Base-by-base conservation (phyloP, 2,797 vertebrate species). In the Melanogrammus aeglefinus region DNA sequence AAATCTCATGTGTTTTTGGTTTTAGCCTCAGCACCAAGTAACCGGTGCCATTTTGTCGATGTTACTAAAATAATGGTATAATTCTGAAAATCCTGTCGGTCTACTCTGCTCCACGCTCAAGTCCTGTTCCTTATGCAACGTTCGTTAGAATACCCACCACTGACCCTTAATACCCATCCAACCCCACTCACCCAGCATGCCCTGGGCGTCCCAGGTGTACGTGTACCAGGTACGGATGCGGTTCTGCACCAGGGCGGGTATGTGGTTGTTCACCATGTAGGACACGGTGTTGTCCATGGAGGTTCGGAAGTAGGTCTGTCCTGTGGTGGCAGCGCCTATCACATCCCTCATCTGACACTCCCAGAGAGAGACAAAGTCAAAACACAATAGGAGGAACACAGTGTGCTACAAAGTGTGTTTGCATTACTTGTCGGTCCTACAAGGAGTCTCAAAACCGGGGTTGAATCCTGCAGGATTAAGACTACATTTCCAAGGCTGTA, bases 181-280 rank as follows among this genome's bases (percentile, higher is more conserved):
- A 2, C 38, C 7, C 8, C 74, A 86, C 94, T 93, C 91, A 99
- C 97, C 97, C 79, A 99, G 87, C 95, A 98, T 97, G 91, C 96
- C 96, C 88, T 99, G 97, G 6, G 96, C 97, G 3, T 95, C 94
- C 97, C 97, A 99, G 1, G 96, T 98, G 88, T 98, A 98, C 78
- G 97, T 95, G 88, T 96, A 97, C 97, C 98, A 99, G 74, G 94
- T 96, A 80, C 96, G 94, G 82, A 99, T 93, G 81, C 97, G 94
- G 82, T 94, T 95, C 89, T 98, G 97, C 75, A 97, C 94, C 73
- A 84, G 0, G 79, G 36, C 85, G 35, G 96, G 96, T 82, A 98
- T 97, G 69, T 85, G 88, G 0, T 99, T 95, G 35, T 85, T 90
- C 86, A 96, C 96, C 98, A 99, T 98, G 31, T 98, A 99, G 27